A percentile compares a stretch with the other conserved stretches of the same genome.
These are phyloP conservation scores for Rallus crepitans DNA, from an alignment of 2,797 vertebrate genomes.

Conservation along the genomic window DNA sequence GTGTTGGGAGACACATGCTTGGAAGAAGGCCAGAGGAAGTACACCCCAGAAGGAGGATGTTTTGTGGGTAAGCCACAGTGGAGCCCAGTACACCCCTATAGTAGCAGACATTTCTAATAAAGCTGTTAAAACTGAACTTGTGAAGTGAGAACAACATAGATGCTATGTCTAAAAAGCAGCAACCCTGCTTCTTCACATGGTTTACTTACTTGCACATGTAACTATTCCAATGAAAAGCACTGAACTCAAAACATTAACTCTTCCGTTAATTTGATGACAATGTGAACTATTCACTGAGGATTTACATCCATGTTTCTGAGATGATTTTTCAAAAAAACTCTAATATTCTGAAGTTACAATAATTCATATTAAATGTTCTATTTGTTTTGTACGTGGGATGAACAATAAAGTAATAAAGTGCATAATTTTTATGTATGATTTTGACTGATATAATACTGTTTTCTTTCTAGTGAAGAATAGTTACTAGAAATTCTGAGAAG, in stretches of 20 bases:
- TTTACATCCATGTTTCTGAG: background rate
- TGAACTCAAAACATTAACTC: background rate
- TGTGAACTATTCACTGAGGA: background rate
- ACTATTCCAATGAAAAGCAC: background rate
- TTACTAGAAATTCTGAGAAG: background rate
- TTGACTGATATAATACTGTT: background rate
- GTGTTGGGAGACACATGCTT: background rate
- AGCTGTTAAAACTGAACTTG: background rate
- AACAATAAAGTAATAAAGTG: background rate
- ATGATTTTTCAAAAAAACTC: background rate
- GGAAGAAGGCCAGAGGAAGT: background rate
- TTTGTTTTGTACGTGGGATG: accelerated
- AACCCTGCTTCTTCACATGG: background rate
- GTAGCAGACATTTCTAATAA: background rate
- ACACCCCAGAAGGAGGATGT: background rate
- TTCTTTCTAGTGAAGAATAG: background rate
- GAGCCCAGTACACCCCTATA: accelerated
- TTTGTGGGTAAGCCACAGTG: accelerated
- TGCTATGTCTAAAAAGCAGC: background rate
- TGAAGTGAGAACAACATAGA: background rate
- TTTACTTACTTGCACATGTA: background rate
- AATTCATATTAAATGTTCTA: background rate
- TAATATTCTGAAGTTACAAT: background rate
- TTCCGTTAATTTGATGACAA: background rate
- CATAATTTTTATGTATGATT: background rate